Conservation (phyloP, 2,797 vertebrate genomes). For the Carapus acus region DNA sequence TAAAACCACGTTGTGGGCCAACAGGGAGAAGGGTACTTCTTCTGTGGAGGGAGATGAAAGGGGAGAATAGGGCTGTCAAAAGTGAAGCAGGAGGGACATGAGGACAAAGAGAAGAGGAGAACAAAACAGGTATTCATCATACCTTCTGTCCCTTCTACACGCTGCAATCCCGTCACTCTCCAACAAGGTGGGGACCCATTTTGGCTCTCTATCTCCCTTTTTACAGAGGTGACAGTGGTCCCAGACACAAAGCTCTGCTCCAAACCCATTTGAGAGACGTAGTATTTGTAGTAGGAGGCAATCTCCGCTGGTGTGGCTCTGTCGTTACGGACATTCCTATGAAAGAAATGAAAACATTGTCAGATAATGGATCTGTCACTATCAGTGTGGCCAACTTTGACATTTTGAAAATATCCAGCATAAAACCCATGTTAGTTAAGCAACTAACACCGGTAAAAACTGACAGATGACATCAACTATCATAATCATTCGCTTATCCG, state of each 20-base stretch:
- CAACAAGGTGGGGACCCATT: conserved; percentile 52
- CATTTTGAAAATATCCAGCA: too few species aligned
- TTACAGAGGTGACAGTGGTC: conserved; percentile 71
- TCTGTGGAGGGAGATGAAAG: too few species aligned
- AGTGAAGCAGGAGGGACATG: too few species aligned
- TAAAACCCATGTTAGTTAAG: too few species aligned
- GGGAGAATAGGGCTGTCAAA: too few species aligned
- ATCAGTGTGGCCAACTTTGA: too few species aligned
- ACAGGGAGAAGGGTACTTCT: conserved; percentile 64
- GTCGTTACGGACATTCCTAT: conserved; percentile 75
- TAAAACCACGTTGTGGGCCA: conserved; percentile 71
- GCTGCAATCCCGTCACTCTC: conserved; percentile 62
- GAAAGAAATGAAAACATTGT: neutral
- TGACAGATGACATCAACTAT: too few species aligned
- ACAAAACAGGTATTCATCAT: neutral
- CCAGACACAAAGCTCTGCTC: conserved; percentile 69
- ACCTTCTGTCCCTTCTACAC: conserved; percentile 56
- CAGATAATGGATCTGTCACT: too few species aligned
- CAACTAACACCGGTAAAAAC: too few species aligned
- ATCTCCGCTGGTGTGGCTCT: conserved; percentile 77
- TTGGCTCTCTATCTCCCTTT: conserved; percentile 34
- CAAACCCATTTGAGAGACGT: conserved; percentile 71
- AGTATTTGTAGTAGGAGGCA: conserved; percentile 79
- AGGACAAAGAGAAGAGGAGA: neutral
- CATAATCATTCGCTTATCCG: too few species aligned